These are phyloP conservation scores for Penaeus vannamei DNA, from an alignment of 1,140 invertebrate species.

Conservation along the genomic window DNA sequence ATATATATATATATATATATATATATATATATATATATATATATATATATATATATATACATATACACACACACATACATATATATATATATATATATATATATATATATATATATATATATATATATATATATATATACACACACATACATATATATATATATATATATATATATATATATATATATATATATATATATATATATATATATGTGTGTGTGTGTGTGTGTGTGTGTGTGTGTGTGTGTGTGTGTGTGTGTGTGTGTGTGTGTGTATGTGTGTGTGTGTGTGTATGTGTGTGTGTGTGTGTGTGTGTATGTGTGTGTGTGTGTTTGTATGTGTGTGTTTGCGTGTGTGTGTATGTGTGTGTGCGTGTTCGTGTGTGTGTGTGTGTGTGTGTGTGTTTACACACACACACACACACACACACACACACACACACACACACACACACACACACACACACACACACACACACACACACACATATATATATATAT, in stretches of 20 bases:
- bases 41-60: not conserved
- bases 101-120: not conserved
- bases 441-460: not conserved
- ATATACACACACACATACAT: not conserved
- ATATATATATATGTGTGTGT: not conserved
- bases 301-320: constrained; percentile 2
- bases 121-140: not conserved
- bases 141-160: not conserved
- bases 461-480: no score
- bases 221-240: not conserved
- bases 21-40: no score
- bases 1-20: no score
- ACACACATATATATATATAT: not conserved
- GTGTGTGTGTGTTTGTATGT: not conserved
- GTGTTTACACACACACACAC: not conserved
- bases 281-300: not conserved
- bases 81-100: not conserved
- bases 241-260: not conserved
- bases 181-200: not conserved
- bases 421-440: not conserved
- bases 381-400: not conserved
- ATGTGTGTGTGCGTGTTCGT: not conserved
- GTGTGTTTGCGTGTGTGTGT: not conserved
- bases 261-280: not conserved
- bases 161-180: not conserved